A percentile compares a stretch with the other conserved stretches of the same genome.
phyloP scores from a whole-genome alignment of 2,888 invertebrate genomes.

The Rotaria macrura region DNA sequence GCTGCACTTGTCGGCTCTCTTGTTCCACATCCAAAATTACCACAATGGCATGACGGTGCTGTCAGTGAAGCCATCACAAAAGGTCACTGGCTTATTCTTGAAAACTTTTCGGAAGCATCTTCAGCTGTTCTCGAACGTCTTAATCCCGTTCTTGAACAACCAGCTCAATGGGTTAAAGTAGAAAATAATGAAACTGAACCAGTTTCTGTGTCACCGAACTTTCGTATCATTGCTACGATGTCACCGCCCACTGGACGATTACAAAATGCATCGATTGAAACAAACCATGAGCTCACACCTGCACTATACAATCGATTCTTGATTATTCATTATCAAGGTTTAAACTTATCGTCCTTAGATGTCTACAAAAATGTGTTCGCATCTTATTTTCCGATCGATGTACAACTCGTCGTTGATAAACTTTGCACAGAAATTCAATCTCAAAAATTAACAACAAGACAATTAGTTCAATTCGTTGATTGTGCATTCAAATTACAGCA shows the following conservation, averaged over 20 bases:
- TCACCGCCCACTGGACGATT: slow-evolving; percentile 93
- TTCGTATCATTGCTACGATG: slow-evolving; percentile 95
- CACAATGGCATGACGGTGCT: not conserved
- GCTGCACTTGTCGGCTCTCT: not conserved
- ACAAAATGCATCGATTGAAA: slow-evolving; percentile 11
- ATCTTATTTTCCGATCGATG: not conserved
- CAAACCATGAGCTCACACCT: slow-evolving; percentile 69
- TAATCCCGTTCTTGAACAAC: slow-evolving; percentile 85
- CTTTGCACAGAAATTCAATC: not conserved
- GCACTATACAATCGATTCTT: slow-evolving; percentile 73
- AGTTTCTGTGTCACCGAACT: slow-evolving; percentile 58
- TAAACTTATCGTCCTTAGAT: not conserved
- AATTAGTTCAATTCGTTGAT: not conserved
- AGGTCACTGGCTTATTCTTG: not conserved
- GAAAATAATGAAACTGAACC: slow-evolving; percentile 54
- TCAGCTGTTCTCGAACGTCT: slow-evolving; percentile 77
- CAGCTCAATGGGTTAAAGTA: slow-evolving; percentile 73
- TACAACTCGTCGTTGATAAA: not conserved
- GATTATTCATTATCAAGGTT: not conserved
- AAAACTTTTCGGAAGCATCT: slow-evolving; percentile 1
- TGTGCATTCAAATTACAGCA: slow-evolving; percentile 3
- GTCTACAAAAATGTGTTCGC: not conserved
- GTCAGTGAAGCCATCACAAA: not conserved
- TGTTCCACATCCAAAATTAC: not conserved
- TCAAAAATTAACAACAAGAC: not conserved